phyloP scores from a whole-genome alignment of 2,888 invertebrate species.

The Leptopilina drosophilae region DNA sequence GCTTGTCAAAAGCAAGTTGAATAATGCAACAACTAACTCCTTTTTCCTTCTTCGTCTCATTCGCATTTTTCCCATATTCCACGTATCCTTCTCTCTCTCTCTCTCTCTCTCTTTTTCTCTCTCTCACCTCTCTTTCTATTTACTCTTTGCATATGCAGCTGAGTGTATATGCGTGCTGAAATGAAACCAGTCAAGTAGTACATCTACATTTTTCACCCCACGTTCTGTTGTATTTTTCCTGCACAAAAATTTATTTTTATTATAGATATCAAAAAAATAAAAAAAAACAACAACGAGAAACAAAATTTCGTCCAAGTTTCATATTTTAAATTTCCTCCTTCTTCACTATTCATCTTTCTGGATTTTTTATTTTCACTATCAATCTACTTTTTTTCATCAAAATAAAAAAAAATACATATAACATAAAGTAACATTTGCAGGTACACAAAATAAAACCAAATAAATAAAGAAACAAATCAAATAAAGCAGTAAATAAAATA shows the following conservation, averaged over 20 bases:
- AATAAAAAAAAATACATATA: too few species aligned
- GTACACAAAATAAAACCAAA: too few species aligned
- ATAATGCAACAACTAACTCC: slow-evolving; percentile 40
- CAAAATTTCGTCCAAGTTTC: background rate
- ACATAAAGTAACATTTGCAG: too few species aligned
- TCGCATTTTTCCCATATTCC: background rate
- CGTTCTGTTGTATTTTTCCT: slow-evolving; percentile 15
- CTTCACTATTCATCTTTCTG: background rate
- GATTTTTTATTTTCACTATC: background rate
- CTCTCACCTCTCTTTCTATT: slow-evolving; percentile 25
- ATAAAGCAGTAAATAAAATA: too few species aligned
- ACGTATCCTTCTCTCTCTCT: background rate
- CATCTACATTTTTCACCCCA: slow-evolving; percentile 22
- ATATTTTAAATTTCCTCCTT: background rate
- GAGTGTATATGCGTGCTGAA: slow-evolving; percentile 20
- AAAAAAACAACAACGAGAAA: background rate
- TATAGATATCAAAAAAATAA: background rate
- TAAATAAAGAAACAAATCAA: too few species aligned
- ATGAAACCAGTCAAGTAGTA: slow-evolving; percentile 24
- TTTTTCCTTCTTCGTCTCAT: slow-evolving; percentile 21
- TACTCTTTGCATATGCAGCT: slow-evolving; percentile 25
- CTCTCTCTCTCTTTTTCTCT: background rate
- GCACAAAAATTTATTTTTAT: slow-evolving; percentile 3
- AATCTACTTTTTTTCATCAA: background rate
- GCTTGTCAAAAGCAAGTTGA: slow-evolving; percentile 42